phyloP scores from a whole-genome alignment of 2,113 vertebrate genomes.

The Aegypius monachus region DNA sequence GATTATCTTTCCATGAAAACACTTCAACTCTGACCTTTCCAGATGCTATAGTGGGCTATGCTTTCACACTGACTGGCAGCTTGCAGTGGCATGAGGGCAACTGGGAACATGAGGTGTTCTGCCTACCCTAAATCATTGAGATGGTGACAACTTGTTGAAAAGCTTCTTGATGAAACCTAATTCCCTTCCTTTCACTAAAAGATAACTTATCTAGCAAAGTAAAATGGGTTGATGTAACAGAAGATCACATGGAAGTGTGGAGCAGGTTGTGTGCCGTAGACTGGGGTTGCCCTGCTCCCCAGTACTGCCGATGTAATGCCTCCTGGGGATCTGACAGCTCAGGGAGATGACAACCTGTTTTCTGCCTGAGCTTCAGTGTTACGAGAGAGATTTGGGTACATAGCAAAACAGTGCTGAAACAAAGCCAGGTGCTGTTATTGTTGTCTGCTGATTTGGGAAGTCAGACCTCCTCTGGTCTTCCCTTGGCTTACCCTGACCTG shows the following conservation, averaged over 20 bases:
- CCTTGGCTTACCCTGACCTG: background rate
- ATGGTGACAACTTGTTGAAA: constrained; percentile 44
- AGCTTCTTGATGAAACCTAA: background rate
- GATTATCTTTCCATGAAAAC: constrained; percentile 63
- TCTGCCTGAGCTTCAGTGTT: background rate
- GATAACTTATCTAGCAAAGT: background rate
- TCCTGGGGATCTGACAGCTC: background rate
- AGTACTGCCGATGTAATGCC: background rate
- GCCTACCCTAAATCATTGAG: constrained; percentile 27
- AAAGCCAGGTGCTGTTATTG: background rate
- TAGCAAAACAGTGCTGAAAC: background rate
- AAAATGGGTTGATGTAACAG: background rate
- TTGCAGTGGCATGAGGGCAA: background rate
- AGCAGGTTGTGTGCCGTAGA: background rate
- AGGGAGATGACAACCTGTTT: background rate
- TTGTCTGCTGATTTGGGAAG: background rate
- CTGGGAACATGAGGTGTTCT: constrained; percentile 28
- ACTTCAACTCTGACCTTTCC: constrained; percentile 66
- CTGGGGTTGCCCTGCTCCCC: background rate
- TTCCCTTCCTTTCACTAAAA: background rate
- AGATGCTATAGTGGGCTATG: constrained; percentile 49
- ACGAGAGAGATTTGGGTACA: background rate
- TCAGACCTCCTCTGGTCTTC: background rate
- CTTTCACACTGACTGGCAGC: constrained; percentile 13
- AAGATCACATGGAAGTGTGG: background rate